Percentiles rank a stretch among this genome's conserved stretches.
These are phyloP conservation scores for Lagopus leucura DNA, from an alignment of 2,113 vertebrate genomes.

Conservation along the genomic window DNA sequence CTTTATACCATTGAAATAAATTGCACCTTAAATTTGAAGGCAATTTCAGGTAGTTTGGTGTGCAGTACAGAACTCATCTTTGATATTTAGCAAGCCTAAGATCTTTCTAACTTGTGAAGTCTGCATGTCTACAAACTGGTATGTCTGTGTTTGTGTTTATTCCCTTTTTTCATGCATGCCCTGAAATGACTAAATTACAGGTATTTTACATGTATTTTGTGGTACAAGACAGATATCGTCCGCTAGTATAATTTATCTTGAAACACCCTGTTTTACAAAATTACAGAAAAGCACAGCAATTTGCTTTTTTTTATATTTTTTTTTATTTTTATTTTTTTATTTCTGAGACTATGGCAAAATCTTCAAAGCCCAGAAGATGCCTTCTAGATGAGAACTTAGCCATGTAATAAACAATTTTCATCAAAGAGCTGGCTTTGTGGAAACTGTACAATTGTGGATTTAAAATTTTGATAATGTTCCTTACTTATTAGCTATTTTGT, in stretches of 20 bases:
- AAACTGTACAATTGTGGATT: constrained; percentile 80
- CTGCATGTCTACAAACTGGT: constrained; percentile 79
- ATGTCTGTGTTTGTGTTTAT: constrained; percentile 82
- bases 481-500: constrained; percentile 80
- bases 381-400: constrained; percentile 81
- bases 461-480: constrained; percentile 81
- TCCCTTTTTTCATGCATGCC: constrained; percentile 78
- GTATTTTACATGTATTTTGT: constrained; percentile 88
- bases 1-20: constrained; percentile 80
- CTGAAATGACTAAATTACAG: constrained; percentile 87
- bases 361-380: constrained; percentile 92
- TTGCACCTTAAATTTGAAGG: constrained; percentile 80
- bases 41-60: constrained; percentile 81
- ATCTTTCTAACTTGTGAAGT: constrained; percentile 78
- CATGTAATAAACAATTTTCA: constrained; percentile 89
- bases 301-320: constrained; percentile 85
- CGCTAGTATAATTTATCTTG: constrained; percentile 92
- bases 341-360: constrained; percentile 83
- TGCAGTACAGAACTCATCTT: constrained; percentile 70
- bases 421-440: constrained; percentile 77
- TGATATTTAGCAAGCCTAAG: constrained; percentile 77
- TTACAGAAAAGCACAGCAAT: constrained; percentile 97
- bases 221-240: constrained; percentile 83
- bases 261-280: constrained; percentile 88
- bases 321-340: constrained; percentile 73